Percentiles rank a stretch among this genome's conserved stretches.
Conservation (phyloP, 2,888 invertebrate genomes). For the Nipponacmea schrenckii region DNA sequence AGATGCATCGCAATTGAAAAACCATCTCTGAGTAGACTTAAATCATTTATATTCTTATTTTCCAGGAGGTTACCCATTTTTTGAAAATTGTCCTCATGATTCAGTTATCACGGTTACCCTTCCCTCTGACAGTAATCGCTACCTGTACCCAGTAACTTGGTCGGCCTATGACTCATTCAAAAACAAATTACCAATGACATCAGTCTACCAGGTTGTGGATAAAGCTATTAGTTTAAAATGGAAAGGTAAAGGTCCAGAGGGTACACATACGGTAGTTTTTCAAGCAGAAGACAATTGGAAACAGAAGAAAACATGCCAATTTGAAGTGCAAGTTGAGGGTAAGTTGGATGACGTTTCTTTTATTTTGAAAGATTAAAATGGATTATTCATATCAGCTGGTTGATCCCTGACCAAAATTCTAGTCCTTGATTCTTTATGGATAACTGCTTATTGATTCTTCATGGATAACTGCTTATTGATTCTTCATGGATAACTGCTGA, state of each 20-base stretch:
- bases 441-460: no score
- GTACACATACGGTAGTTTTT: constrained; percentile 48
- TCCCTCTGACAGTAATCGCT: constrained; percentile 35
- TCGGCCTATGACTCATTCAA: constrained; percentile 44
- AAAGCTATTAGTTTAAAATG: constrained; percentile 43
- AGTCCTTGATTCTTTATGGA: no score
- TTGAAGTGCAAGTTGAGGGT: constrained; percentile 51
- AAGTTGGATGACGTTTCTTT: constrained; percentile 13
- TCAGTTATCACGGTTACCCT: constrained; percentile 40
- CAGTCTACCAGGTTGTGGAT: constrained; percentile 42
- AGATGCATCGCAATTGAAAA: no score
- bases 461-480: no score
- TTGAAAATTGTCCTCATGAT: constrained; percentile 48
- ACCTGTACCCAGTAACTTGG: constrained; percentile 36
- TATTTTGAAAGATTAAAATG: no score
- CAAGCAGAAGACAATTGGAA: constrained; percentile 46
- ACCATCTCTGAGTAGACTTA: no score
- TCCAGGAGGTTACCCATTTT: constrained; percentile 44
- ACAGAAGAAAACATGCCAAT: constrained; percentile 47
- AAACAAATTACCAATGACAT: constrained; percentile 38
- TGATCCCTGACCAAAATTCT: no score
- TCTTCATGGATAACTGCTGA: no score
- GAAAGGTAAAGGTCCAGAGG: constrained; percentile 41
- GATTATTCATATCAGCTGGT: no score
- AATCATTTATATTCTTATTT: no score